Evolutionary conservation across 2,113 vertebrate genomes (phyloP).

Genomic region (Pao palembangensis): DNA sequence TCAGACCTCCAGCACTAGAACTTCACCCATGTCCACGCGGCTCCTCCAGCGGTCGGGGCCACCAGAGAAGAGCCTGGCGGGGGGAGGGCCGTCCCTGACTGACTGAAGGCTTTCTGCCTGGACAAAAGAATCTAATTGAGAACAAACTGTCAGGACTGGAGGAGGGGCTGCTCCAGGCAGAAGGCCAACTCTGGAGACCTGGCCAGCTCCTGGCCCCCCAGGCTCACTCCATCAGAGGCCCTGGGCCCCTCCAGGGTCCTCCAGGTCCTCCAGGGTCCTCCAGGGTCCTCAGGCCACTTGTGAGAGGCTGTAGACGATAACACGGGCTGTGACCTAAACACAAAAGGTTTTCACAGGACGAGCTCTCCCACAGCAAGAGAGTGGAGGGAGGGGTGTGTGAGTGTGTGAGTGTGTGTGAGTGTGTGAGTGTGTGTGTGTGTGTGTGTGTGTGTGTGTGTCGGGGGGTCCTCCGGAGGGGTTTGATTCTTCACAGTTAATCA

Average conservation of each 20-base stretch:
- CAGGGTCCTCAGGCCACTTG: constrained; percentile 32
- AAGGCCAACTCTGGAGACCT: constrained; percentile 35
- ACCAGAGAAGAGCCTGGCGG: neutral
- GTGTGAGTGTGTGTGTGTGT: too few species aligned
- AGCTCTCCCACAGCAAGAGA: constrained; percentile 27
- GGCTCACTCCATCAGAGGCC: too few species aligned
- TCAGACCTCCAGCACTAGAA: too few species aligned
- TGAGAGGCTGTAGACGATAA: constrained; percentile 66
- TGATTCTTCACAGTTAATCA: too few species aligned
- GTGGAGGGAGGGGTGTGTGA: too few species aligned
- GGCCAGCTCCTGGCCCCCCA: constrained; percentile 6
- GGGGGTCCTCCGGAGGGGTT: too few species aligned
- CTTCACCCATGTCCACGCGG: too few species aligned
- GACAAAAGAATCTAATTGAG: constrained; percentile 77
- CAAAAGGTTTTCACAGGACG: constrained; percentile 62
- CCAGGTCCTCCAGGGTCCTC: neutral
- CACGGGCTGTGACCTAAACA: constrained; percentile 54
- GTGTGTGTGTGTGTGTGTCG: too few species aligned
- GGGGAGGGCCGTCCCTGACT: constrained; percentile 36
- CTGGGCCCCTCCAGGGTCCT: too few species aligned
- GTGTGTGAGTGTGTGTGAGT: too few species aligned
- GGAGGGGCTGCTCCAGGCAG: constrained; percentile 44
- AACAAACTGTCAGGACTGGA: constrained; percentile 76
- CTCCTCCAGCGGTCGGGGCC: neutral
- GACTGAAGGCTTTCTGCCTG: constrained; percentile 63